Evolutionary conservation across 2,888 invertebrate genomes (phyloP).

Genomic region (Salpingus planirostris): DNA sequence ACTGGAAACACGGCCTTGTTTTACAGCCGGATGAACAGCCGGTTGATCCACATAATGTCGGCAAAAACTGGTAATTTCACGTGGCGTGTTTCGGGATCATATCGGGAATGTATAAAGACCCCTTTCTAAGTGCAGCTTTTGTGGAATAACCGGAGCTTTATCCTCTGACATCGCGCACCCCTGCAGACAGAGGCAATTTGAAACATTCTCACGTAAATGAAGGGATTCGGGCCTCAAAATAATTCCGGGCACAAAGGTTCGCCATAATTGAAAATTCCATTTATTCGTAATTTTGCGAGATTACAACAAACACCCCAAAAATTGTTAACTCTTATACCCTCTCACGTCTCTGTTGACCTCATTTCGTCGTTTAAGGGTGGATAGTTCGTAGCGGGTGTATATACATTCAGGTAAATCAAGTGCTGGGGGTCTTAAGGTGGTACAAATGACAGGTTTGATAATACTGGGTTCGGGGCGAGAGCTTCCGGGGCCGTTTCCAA

Average conservation of each 20-base stretch:
- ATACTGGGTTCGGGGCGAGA: background rate
- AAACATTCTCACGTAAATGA: constrained; percentile 7
- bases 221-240: constrained; percentile 3
- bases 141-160: constrained; percentile 7
- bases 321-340: no score
- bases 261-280: constrained; percentile 1
- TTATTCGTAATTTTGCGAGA: background rate
- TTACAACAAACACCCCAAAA: no score
- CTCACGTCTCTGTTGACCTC: no score
- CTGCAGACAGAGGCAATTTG: constrained; percentile 4
- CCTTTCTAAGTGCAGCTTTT: constrained; percentile 10
- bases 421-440: no score
- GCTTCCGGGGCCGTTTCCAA: constrained; percentile 6
- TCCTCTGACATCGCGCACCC: constrained; percentile 5
- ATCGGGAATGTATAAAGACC: constrained; percentile 10
- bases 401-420: no score
- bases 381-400: no score
- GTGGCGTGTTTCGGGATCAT: constrained; percentile 11
- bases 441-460: no score
- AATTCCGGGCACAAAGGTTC: constrained; percentile 2
- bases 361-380: no score
- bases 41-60: constrained; percentile 8
- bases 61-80: constrained; percentile 9
- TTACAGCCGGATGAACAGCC: constrained; percentile 8
- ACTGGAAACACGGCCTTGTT: constrained; percentile 7